Percentiles rank a stretch among this genome's conserved stretches.
These are phyloP conservation scores for Deroplatys truncata DNA, from an alignment of 2,888 invertebrate genomes.

Conservation along the genomic window DNA sequence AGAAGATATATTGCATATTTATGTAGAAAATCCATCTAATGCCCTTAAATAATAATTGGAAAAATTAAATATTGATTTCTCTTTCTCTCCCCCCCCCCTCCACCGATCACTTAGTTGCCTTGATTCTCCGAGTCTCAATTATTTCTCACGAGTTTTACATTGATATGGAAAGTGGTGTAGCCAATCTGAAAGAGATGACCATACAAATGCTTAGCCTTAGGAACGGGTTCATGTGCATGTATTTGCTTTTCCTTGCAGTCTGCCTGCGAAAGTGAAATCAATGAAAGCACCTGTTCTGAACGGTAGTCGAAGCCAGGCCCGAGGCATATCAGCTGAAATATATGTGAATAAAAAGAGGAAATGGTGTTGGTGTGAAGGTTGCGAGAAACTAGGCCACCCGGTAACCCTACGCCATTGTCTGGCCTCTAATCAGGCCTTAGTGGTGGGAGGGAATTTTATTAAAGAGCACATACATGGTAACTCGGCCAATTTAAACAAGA, in stretches of 20 bases:
- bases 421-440: not conserved
- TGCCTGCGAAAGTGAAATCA: not conserved
- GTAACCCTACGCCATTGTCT: not conserved
- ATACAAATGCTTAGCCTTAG: not conserved
- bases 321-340: not conserved
- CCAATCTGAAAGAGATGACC: too few species aligned
- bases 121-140: too few species aligned
- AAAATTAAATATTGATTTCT: too few species aligned
- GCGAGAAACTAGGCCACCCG: not conserved
- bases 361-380: not conserved
- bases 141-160: too few species aligned
- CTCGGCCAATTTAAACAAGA: too few species aligned
- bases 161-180: too few species aligned
- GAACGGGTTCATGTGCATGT: not conserved
- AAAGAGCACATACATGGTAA: not conserved
- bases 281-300: not conserved
- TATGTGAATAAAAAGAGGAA: not conserved
- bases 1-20: too few species aligned
- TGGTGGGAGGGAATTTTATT: not conserved
- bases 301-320: not conserved
- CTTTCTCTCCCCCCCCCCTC: too few species aligned
- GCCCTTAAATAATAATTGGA: too few species aligned
- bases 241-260: not conserved
- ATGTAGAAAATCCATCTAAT: too few species aligned
- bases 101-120: too few species aligned